Base-by-base conservation (phyloP, 2,797 vertebrate species). In the Lutra lutra region DNA sequence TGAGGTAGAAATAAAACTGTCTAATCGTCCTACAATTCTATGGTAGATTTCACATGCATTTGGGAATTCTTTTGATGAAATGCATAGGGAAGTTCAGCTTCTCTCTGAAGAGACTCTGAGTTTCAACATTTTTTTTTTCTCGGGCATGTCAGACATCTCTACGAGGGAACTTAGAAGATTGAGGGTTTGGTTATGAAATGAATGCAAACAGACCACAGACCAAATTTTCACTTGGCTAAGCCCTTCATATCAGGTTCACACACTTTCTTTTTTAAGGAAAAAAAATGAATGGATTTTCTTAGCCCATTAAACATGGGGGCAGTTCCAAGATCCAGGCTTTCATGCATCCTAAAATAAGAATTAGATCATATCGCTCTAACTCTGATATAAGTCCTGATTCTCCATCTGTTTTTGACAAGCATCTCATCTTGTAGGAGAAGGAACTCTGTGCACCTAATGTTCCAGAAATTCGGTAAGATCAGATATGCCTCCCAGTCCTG, bases 1-100 rank as follows among this genome's bases (percentile, higher is more conserved):
- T 86, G 91, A 29, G 17, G 66, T 62, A 96, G 88, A 98, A 98
- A 96, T 92, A 97, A 98, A 98, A 83, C 77, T 73, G 5, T 78
- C 75, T 94, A 96, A 95, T 77, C 83, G 84, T 56, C 68, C 32
- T 90, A 2, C 15, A 92, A 12, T 85, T 92, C 87, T 95, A 12
- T n/a, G 75, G 97, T 92, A 25, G 27, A 56, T 93, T 78, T 89
- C 89, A 90, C 58, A 84, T 29, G 56, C 54, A 84, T 38, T 3
- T 0, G 21, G 86, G 88, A 94, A 72, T 95, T 96, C 82, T 88
- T 70, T 17, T 46, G 84, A 87, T 46, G 77, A 77, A 62, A 58
- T 0, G 1, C 4, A 20, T 2, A 21, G 88, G 40, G 68, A 40
- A 32, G 29, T 58, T 35, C 4, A 21, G 60, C 51, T 91, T 80